Conservation (phyloP, 2,113 vertebrate species). For the Notarius quadriscutis region DNA sequence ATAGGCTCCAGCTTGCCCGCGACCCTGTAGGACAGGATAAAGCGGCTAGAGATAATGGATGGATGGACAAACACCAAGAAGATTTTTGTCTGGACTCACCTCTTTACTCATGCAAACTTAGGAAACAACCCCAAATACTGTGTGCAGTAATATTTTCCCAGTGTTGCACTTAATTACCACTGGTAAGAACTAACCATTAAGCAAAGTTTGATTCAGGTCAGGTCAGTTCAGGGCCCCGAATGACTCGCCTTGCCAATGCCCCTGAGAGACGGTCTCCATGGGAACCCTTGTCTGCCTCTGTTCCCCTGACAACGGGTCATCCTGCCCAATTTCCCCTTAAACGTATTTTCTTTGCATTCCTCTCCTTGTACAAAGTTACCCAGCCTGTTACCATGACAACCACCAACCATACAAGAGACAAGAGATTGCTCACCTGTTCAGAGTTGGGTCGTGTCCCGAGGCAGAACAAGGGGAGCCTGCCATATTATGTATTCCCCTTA, state of each 20-base stretch:
- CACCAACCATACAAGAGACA: conserved; percentile 47
- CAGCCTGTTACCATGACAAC: conserved; percentile 72
- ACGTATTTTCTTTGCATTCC: conserved; percentile 64
- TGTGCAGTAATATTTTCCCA: not conserved
- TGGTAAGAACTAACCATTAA: not conserved
- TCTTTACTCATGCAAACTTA: not conserved
- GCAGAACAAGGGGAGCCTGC: conserved; percentile 49
- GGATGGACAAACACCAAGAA: not conserved
- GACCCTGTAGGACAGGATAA: too few species aligned
- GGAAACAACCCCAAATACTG: not conserved
- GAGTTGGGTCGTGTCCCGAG: conserved; percentile 58
- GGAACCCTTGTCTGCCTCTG: conserved; percentile 71
- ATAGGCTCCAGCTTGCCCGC: too few species aligned
- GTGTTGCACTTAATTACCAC: conserved; percentile 7
- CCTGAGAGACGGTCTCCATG: conserved; percentile 74
- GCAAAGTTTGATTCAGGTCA: conserved; percentile 17
- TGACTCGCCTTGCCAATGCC: conserved; percentile 37
- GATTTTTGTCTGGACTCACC: not conserved
- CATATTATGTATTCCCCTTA: conserved; percentile 49
- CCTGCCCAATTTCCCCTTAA: conserved; percentile 66
- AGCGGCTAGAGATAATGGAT: too few species aligned
- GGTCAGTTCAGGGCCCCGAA: conserved; percentile 3
- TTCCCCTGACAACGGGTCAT: conserved; percentile 71
- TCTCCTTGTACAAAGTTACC: conserved; percentile 53
- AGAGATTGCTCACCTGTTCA: conserved; percentile 57